Base-by-base conservation (phyloP, 2,888 invertebrate species). In the Lithophane socia region DNA sequence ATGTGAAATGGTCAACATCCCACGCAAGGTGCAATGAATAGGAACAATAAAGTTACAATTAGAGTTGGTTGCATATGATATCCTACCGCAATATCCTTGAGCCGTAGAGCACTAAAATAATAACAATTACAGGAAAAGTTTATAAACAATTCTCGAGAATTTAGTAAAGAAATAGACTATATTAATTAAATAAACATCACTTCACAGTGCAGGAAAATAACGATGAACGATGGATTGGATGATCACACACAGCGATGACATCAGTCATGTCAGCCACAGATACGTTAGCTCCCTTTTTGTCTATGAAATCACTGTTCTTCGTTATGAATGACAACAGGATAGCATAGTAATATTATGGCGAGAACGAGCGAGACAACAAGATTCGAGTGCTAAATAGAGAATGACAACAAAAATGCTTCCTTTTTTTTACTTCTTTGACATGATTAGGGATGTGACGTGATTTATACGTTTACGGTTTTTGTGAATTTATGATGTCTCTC, bases 11-110 rank as follows among this genome's bases (percentile, higher is more conserved):
- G 90, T 92, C 91, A 91, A 93, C 94, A 94, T 92, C 96, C 96
- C 95, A 96, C 96, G 94, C 96, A 94, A 91, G 89, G 93, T 93
- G 91, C 91, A 91, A 90, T 87, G 90, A 92, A 92, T 90, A 87
- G 84, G 90, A 91, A 89, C 90, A 90, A 87, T 87, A 88, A 88
- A 89, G 87, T 84, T 90, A 87, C 87, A 89, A 89, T 89, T 85
- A 91, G 84, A 87, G 88, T 91, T 90, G 84, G 88, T 85, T 86
- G 82, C 82, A 74, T 85, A 83, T 86, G 77, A 85, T 87, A 87
- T 92, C 92, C 76, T 91, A 94, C 94, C 91, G 88, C 90, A 90
- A 88, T 92, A 89, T 91, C 88, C 89, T 92, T 88, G 91, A 92
- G 89, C 88, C 86, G 87, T 74, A 84, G 75, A 74, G 81, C 86